A percentile compares a stretch with the other conserved stretches of the same genome.
phyloP scores from a whole-genome alignment of 2,888 invertebrate genomes.

The Tetheella fluctuosa region DNA sequence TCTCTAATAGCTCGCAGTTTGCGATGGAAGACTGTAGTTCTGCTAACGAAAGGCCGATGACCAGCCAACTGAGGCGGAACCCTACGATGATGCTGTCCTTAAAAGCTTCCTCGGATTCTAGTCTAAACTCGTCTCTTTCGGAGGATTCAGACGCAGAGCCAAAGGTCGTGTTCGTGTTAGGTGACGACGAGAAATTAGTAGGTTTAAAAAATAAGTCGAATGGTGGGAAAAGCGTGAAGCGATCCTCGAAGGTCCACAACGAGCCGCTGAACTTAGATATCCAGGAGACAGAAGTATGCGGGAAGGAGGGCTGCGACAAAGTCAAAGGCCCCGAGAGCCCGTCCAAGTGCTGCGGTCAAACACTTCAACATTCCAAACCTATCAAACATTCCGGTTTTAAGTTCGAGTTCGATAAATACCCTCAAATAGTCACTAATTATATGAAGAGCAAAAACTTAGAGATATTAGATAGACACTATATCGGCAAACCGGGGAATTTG shows the following conservation, averaged over 20 bases:
- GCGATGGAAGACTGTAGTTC: conserved; percentile 39
- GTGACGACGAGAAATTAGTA: conserved; percentile 88
- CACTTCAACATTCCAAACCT: conserved; percentile 83
- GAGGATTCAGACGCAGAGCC: conserved; percentile 62
- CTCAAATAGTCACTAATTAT: conserved; percentile 89
- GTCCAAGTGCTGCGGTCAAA: conserved; percentile 77
- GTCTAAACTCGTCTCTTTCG: conserved; percentile 62
- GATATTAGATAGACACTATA: conserved; percentile 84
- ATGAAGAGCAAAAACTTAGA: conserved; percentile 90
- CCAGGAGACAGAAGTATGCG: conserved; percentile 42
- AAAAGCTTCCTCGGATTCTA: conserved; percentile 64
- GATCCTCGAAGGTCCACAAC: conserved; percentile 61
- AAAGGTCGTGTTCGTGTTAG: conserved; percentile 87
- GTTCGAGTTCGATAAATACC: conserved; percentile 89
- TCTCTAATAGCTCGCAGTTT: conserved; percentile 67
- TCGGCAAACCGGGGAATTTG: conserved; percentile 82
- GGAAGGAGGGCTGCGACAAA: conserved; percentile 50
- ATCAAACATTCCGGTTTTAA: conserved; percentile 89
- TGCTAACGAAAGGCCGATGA: conserved; percentile 45
- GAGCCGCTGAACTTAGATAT: conserved; percentile 50
- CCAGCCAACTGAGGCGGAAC: conserved; percentile 56
- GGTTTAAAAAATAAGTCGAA: conserved; percentile 85
- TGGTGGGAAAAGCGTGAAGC: conserved; percentile 71
- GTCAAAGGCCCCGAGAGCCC: conserved; percentile 59
- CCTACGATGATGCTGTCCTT: conserved; percentile 62